Percentiles rank a stretch among this genome's conserved stretches.
phyloP scores from a whole-genome alignment of 2,797 vertebrate species.

The Vireo griseus region DNA sequence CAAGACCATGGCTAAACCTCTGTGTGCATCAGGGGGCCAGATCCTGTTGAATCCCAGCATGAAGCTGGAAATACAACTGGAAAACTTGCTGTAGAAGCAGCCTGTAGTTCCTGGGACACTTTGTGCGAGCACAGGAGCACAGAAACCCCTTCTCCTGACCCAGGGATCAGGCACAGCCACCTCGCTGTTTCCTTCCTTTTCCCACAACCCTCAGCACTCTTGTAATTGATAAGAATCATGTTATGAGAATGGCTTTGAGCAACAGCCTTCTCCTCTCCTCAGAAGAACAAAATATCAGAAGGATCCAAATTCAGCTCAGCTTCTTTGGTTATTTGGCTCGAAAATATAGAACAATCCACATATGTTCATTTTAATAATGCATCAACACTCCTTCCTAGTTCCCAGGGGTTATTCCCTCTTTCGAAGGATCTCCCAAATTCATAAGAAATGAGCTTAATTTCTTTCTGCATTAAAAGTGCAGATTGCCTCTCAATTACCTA shows the following conservation, averaged over 20 bases:
- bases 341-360: not conserved
- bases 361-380: slow-evolving; percentile 6
- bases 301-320: not conserved
- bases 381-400: not conserved
- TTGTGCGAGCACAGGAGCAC: not conserved
- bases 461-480: not conserved
- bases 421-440: not conserved
- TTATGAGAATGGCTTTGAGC: not conserved
- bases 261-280: not conserved
- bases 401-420: not conserved
- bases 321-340: slow-evolving; percentile 1
- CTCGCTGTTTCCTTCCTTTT: not conserved
- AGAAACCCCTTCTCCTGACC: not conserved
- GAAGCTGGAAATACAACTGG: not conserved
- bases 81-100: not conserved
- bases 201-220: not conserved
- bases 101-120: not conserved
- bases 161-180: not conserved
- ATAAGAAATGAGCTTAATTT: not conserved
- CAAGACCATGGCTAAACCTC: not conserved
- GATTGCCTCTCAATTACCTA: not conserved
- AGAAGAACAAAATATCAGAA: not conserved
- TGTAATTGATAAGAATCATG: rapidly evolving
- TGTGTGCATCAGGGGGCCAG: not conserved
- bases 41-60: not conserved